A percentile compares a stretch with the other conserved stretches of the same genome.
These are phyloP conservation scores for Sinotaia quadrata DNA, from an alignment of 2,888 invertebrate species.

Conservation along the genomic window DNA sequence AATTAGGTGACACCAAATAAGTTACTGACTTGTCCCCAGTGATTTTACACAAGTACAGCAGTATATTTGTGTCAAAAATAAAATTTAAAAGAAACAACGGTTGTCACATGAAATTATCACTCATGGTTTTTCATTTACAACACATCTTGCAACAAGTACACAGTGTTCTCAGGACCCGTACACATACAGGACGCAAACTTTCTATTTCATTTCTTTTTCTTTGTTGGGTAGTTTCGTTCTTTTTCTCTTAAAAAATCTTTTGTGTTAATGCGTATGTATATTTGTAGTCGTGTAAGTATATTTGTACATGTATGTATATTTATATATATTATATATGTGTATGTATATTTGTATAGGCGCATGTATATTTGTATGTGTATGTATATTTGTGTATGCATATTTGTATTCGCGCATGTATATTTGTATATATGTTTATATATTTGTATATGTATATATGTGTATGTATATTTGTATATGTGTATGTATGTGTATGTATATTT, in stretches of 20 bases:
- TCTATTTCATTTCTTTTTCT: background rate
- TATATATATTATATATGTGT: background rate
- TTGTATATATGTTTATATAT: background rate
- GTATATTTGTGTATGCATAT: background rate
- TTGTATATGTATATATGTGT: background rate
- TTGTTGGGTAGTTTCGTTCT: background rate
- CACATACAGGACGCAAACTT: background rate
- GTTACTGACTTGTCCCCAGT: too few species aligned
- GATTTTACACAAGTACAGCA: too few species aligned
- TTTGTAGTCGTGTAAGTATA: background rate
- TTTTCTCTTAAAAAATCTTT: background rate
- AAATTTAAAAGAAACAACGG: too few species aligned
- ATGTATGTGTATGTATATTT: background rate
- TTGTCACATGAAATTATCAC: too few species aligned
- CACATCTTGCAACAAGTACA: too few species aligned
- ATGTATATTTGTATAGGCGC: background rate
- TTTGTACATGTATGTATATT: too few species aligned
- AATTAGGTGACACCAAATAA: too few species aligned
- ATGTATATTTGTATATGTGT: background rate
- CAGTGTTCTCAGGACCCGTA: background rate
- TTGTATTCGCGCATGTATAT: slow-evolving; percentile 1
- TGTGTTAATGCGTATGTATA: background rate
- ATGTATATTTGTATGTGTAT: background rate
- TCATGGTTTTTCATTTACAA: too few species aligned
- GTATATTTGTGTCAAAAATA: too few species aligned